phyloP scores from a whole-genome alignment of 92 coral and sea anemone species.

The Virgularia gustaviana region DNA sequence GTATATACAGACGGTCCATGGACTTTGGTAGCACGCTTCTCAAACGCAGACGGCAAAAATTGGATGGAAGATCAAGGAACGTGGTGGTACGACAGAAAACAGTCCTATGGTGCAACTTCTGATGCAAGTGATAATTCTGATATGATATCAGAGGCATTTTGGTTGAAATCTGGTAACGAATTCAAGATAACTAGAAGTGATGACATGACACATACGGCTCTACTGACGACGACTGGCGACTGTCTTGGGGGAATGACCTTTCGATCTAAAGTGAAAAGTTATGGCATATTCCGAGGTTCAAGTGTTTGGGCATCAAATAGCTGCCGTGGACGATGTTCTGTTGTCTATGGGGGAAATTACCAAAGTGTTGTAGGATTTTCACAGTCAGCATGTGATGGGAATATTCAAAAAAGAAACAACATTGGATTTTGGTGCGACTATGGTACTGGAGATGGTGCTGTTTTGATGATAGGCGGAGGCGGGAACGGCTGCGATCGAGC shows the following conservation, averaged over 20 bases:
- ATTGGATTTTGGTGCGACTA: constrained; percentile 56
- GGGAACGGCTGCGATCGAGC: constrained; percentile 1
- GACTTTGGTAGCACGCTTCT: neutral
- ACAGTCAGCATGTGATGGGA: constrained; percentile 7
- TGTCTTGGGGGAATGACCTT: constrained; percentile 33
- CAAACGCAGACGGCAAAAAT: constrained; percentile 1
- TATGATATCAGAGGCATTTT: constrained; percentile 35
- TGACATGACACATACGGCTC: constrained; percentile 35
- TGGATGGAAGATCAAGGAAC: constrained; percentile 38
- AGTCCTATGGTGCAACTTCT: neutral
- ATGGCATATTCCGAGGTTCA: constrained; percentile 23
- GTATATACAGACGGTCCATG: too few species aligned
- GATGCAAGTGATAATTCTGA: constrained; percentile 7
- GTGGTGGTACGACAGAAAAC: constrained; percentile 38
- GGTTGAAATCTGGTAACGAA: constrained; percentile 32
- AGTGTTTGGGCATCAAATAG: constrained; percentile 20
- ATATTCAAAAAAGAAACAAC: constrained; percentile 14
- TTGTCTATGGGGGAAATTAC: constrained; percentile 36
- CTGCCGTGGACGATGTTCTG: constrained; percentile 34
- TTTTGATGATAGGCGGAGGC: constrained; percentile 47
- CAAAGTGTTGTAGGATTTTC: constrained; percentile 9
- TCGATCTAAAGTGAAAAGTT: constrained; percentile 35
- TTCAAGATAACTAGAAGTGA: constrained; percentile 44
- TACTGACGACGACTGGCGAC: constrained; percentile 32
- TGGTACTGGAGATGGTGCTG: constrained; percentile 36